These are phyloP conservation scores for Coelinius sp. DNA, from an alignment of 2,888 invertebrate species.

Conservation along the genomic window DNA sequence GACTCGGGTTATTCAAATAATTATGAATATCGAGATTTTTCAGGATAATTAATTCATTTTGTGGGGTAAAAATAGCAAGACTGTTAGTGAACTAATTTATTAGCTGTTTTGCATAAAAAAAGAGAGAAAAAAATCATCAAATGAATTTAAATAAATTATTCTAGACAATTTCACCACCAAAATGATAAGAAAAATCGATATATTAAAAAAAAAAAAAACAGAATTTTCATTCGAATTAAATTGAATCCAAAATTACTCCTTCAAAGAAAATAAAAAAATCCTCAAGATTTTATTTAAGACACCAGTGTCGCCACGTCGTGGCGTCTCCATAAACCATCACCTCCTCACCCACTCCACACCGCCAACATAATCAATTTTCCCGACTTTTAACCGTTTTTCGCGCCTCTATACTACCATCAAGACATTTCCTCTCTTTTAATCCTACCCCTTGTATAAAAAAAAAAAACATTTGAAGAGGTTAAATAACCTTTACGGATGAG, in stretches of 20 bases:
- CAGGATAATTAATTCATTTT: neutral
- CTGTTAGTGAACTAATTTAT: neutral
- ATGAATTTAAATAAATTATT: no score
- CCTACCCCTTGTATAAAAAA: neutral
- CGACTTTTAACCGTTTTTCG: conserved; percentile 2
- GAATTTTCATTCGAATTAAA: neutral
- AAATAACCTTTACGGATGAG: neutral
- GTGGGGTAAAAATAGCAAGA: neutral
- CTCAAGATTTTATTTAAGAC: conserved; percentile 44
- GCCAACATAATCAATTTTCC: conserved; percentile 55
- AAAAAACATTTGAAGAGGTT: neutral
- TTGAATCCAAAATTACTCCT: conserved; percentile 1
- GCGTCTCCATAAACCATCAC: conserved; percentile 61
- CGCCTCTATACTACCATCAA: neutral
- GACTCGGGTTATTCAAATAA: conserved; percentile 4
- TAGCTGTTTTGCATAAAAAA: neutral
- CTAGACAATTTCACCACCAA: neutral
- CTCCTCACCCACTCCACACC: conserved; percentile 54
- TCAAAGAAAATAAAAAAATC: conserved; percentile 5
- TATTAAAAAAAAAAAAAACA: neutral
- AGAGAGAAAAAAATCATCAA: no score
- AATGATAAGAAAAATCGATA: neutral
- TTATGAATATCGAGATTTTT: conserved; percentile 36
- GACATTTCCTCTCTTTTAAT: conserved; percentile 4
- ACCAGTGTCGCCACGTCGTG: conserved; percentile 69